Percentiles rank a stretch among this genome's conserved stretches.
Evolutionary conservation across 1,140 invertebrate genomes (phyloP).

Genomic region (Maniola jurtina): DNA sequence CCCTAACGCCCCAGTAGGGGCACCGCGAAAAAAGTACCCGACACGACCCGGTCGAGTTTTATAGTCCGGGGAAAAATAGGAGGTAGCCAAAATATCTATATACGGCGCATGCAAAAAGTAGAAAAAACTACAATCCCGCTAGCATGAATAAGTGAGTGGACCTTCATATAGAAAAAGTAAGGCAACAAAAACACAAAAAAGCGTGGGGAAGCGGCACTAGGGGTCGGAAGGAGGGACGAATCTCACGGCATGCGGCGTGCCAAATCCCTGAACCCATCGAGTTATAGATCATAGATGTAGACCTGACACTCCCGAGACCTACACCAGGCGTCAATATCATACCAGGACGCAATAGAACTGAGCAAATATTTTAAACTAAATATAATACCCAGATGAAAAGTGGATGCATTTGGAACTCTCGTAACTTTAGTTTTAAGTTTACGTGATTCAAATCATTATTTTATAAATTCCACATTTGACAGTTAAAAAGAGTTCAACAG

Average conservation of each 20-base stretch:
- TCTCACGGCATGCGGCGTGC: conserved; percentile 32
- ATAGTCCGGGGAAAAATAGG: conserved; percentile 76
- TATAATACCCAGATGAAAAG: no score
- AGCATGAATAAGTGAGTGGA: conserved; percentile 77
- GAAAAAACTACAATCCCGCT: conserved; percentile 75
- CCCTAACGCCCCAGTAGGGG: conserved; percentile 52
- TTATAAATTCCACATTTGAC: no score
- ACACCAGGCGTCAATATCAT: no score
- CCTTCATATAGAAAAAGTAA: conserved; percentile 74
- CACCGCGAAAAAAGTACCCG: conserved; percentile 67
- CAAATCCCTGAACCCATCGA: conserved; percentile 21
- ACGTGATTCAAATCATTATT: no score
- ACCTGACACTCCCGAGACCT: no score
- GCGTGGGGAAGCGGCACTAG: conserved; percentile 49
- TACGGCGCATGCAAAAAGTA: conserved; percentile 69
- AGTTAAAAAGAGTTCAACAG: no score
- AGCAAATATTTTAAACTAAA: no score
- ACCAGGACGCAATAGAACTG: no score
- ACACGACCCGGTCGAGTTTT: conserved; percentile 70
- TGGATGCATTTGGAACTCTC: no score
- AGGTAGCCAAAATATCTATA: conserved; percentile 77
- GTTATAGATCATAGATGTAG: no score
- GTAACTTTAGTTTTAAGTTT: no score
- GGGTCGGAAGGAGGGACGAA: conserved; percentile 45
- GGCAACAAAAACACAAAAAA: conserved; percentile 66